Base-by-base conservation (phyloP, 2,797 vertebrate species). In the Synanceia verrucosa region DNA sequence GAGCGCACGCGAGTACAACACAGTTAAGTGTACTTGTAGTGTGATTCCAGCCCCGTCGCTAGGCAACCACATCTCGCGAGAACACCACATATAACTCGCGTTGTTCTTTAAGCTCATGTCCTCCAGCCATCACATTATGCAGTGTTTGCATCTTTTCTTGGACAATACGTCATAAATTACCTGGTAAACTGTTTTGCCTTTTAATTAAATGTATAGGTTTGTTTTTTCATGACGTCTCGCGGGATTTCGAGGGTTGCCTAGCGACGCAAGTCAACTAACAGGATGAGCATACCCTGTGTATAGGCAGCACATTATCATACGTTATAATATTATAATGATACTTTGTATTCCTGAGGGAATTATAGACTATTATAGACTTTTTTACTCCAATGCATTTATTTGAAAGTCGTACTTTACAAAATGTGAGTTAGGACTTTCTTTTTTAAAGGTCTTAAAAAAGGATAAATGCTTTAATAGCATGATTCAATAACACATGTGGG, bases 51-150 rank as follows among this genome's bases (percentile, higher is more conserved):
- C 87, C 74, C 4, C 12, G 85, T 90, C 65, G 78, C 87, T 71
- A 79, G 10, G 86, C 61, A 79, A 90, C 84, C 8, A 34, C 21
- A 34, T 82, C 66, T 6, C 79, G 73, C 73, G 81, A 77, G 60
- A 79, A 23, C 19, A n/a, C n/a, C n/a, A n/a, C n/a, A n/a, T 0
- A 16, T 2, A 56, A 51, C 3, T 24, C 14, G 3, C 2, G 8
- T 2, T 4, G 10, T n/a, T 12, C 2, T 9, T 9, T 14, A 5
- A 4, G 21, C 9, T 1, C 2, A 3, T 1, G 3, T 10, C 19
- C 50, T 56, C 3, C 11, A 24, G 6, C 48, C 28, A 44, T 11
- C 19, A 9, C 2, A 9, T 26, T 3, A 21, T 2, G n/a, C 6
- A 61, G 18, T n/a, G 9, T 13, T 23, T n/a, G 3, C 11, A 5